Evolutionary conservation across 1,140 invertebrate species (phyloP).

Genomic region (Oscheius sp.): DNA sequence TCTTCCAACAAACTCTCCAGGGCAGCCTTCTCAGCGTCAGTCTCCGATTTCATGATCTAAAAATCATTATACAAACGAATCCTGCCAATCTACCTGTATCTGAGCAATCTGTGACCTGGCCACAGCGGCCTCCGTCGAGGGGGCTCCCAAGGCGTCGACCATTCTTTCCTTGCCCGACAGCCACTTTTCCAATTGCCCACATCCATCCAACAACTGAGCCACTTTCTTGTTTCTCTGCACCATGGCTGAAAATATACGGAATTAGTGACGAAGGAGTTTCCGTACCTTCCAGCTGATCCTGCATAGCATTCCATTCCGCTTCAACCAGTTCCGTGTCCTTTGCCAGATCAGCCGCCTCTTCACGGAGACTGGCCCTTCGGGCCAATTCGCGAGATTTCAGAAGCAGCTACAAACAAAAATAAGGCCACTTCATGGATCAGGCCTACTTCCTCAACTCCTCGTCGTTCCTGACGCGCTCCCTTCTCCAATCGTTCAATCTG

Average conservation of each 20-base stretch:
- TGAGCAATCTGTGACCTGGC: constrained; percentile 67
- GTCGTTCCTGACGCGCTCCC: not conserved
- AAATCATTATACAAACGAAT: too few species aligned
- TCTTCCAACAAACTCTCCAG: constrained; percentile 4
- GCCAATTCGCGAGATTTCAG: constrained; percentile 14
- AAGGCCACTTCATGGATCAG: not conserved
- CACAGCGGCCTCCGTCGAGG: constrained; percentile 82
- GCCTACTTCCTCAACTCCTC: constrained; percentile 18
- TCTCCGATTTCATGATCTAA: constrained; percentile 19
- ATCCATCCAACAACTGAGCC: constrained; percentile 80
- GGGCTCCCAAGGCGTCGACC: constrained; percentile 80
- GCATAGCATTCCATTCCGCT: constrained; percentile 8
- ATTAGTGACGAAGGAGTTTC: not conserved
- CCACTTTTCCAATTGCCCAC: constrained; percentile 78
- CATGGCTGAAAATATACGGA: not conserved
- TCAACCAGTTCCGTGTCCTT: not conserved
- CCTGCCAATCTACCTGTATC: too few species aligned
- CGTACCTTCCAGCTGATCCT: constrained; percentile 10
- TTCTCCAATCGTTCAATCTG: constrained; percentile 27
- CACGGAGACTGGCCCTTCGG: constrained; percentile 1
- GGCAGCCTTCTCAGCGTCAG: constrained; percentile 20
- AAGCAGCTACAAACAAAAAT: not conserved
- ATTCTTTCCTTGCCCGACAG: constrained; percentile 82
- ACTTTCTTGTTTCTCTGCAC: constrained; percentile 61
- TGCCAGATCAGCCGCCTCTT: constrained; percentile 7